A percentile compares a stretch with the other conserved stretches of the same genome.
phyloP scores from a whole-genome alignment of 2,797 vertebrate species.

The Scolopax bukidnonensis region DNA sequence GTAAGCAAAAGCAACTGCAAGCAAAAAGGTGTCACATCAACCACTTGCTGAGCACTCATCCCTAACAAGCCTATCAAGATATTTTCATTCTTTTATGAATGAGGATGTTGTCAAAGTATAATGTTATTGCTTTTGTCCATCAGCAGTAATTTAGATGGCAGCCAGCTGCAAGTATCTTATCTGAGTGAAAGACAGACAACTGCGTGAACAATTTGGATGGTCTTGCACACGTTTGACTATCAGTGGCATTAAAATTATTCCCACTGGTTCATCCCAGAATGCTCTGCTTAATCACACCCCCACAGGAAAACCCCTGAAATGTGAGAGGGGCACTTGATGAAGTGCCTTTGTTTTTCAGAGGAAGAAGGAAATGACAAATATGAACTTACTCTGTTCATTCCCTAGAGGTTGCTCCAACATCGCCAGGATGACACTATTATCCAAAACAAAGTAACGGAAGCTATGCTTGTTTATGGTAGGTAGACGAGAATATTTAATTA shows the following conservation, averaged over 20 bases:
- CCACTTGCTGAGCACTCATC: not conserved
- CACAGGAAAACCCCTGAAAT: not conserved
- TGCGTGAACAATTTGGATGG: not conserved
- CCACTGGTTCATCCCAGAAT: not conserved
- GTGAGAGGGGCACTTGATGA: accelerated
- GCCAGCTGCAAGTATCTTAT: not conserved
- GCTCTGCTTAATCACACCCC: not conserved
- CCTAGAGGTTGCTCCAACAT: constrained; percentile 89
- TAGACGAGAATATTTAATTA: constrained; percentile 92
- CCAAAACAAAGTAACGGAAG: constrained; percentile 92
- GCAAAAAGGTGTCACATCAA: not conserved
- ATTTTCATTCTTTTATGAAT: not conserved
- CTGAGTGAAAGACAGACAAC: not conserved
- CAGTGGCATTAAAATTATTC: not conserved
- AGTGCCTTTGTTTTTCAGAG: not conserved
- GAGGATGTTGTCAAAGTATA: not conserved
- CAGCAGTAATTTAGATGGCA: not conserved
- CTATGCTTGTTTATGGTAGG: constrained; percentile 88
- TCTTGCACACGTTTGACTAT: not conserved
- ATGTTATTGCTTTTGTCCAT: not conserved
- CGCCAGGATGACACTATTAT: constrained; percentile 90
- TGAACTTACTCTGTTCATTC: constrained; percentile 87
- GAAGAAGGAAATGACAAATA: not conserved
- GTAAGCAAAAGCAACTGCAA: not conserved
- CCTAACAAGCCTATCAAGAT: not conserved